A percentile compares a stretch with the other conserved stretches of the same genome.
These are phyloP conservation scores for Pituophis catenifer DNA, from an alignment of 2,113 vertebrate species.

Conservation along the genomic window DNA sequence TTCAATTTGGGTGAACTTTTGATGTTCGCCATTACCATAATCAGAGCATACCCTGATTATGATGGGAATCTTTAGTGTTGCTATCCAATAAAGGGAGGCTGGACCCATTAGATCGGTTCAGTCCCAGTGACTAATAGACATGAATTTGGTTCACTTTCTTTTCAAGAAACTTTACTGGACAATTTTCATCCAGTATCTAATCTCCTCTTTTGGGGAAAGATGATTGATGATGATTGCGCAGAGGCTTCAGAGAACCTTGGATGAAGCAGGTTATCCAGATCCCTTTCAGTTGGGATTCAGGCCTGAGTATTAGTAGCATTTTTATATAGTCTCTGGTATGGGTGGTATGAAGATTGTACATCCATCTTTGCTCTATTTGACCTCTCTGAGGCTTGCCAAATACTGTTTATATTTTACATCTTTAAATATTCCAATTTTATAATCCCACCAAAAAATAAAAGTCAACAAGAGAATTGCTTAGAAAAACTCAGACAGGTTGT, in stretches of 20 bases:
- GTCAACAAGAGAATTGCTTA: neutral
- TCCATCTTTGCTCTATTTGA: neutral
- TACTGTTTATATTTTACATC: neutral
- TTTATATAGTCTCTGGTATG: neutral
- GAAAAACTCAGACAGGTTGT: neutral
- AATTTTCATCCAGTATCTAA: neutral
- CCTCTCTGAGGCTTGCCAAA: neutral
- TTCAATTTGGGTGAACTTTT: neutral
- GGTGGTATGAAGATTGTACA: neutral
- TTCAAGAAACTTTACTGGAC: neutral
- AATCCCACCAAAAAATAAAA: neutral
- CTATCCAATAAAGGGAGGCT: neutral
- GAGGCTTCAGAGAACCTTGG: neutral
- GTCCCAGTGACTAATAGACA: neutral
- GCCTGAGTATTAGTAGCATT: neutral
- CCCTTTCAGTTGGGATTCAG: neutral
- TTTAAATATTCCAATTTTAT: neutral
- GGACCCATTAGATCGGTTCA: neutral
- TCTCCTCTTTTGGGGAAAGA: neutral
- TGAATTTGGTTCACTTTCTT: neutral
- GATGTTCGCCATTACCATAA: neutral
- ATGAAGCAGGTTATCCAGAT: neutral
- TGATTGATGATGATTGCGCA: neutral
- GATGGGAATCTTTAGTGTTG: neutral
- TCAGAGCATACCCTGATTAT: neutral